Conservation (phyloP, 2,113 vertebrate species). For the Gasterosteus nipponicus region DNA sequence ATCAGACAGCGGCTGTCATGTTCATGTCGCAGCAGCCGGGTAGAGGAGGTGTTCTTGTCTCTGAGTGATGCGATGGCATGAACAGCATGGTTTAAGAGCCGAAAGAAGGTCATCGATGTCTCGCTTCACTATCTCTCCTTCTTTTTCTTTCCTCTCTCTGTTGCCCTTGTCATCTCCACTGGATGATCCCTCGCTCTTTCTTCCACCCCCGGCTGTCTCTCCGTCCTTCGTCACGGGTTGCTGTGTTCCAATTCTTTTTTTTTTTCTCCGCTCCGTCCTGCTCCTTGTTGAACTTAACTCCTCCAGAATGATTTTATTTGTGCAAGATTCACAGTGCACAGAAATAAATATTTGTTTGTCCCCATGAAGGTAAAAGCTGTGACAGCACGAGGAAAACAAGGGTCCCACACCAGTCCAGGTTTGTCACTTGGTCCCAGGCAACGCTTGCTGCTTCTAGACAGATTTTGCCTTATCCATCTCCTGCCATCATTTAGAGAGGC, state of each 20-base stretch:
- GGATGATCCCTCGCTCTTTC: slow-evolving; percentile 75
- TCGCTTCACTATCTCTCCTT: slow-evolving; percentile 74
- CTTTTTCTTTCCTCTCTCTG: slow-evolving; percentile 69
- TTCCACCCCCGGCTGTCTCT: slow-evolving; percentile 74
- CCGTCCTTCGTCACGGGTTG: slow-evolving; percentile 74
- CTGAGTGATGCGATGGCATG: slow-evolving; percentile 77
- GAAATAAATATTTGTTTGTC: slow-evolving; percentile 47
- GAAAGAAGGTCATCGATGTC: slow-evolving; percentile 80
- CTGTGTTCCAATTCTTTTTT: slow-evolving; percentile 58
- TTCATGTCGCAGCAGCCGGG: slow-evolving; percentile 74
- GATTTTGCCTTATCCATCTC: slow-evolving; percentile 36
- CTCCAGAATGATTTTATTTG: slow-evolving; percentile 54
- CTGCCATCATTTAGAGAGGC: slow-evolving; percentile 55
- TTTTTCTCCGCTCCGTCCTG: slow-evolving; percentile 28
- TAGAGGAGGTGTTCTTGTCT: slow-evolving; percentile 77
- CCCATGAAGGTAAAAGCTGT: slow-evolving; percentile 31
- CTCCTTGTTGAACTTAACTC: slow-evolving; percentile 52
- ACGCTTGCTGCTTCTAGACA: slow-evolving; percentile 17
- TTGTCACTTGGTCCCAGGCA: slow-evolving; percentile 20
- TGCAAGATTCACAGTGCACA: slow-evolving; percentile 24
- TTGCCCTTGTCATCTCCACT: slow-evolving; percentile 77
- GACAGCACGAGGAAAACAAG: not conserved
- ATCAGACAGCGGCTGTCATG: slow-evolving; percentile 78
- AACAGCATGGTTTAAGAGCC: slow-evolving; percentile 79
- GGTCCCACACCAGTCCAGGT: slow-evolving; percentile 12